Percentiles rank a stretch among this genome's conserved stretches.
Evolutionary conservation across 2,888 invertebrate species (phyloP).

Genomic region (Girardia tigrina): DNA sequence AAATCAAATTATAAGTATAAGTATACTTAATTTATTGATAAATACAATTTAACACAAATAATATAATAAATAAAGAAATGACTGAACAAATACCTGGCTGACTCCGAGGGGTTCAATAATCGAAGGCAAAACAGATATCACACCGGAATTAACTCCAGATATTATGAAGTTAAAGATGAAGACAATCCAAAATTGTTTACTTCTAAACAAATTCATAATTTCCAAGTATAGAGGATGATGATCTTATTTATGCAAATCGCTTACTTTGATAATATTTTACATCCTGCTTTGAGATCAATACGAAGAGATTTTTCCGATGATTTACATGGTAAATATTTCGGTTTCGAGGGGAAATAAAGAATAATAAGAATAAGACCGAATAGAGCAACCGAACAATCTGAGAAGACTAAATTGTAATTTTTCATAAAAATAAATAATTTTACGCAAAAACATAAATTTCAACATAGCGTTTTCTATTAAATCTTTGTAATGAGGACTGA

Average conservation of each 20-base stretch:
- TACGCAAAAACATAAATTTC: slow-evolving; percentile 10
- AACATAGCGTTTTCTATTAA: no score
- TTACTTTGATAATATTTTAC: not conserved
- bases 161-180: not conserved
- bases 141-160: not conserved
- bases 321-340: slow-evolving; percentile 3
- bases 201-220: not conserved
- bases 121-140: not conserved
- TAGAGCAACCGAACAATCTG: not conserved
- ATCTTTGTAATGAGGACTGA: no score
- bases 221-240: not conserved
- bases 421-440: not conserved
- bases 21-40: no score
- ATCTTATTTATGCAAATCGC: not conserved
- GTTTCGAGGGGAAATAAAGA: slow-evolving; percentile 4
- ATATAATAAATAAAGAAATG: no score
- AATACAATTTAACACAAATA: no score
- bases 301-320: slow-evolving; percentile 13
- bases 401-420: not conserved
- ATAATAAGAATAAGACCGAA: not conserved
- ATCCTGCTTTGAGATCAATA: slow-evolving; percentile 12
- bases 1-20: no score
- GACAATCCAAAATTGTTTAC: not conserved
- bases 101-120: not conserved
- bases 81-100: no score